Evolutionary conservation across 1,140 invertebrate genomes (phyloP).

Genomic region (Tetramorium alpestre): DNA sequence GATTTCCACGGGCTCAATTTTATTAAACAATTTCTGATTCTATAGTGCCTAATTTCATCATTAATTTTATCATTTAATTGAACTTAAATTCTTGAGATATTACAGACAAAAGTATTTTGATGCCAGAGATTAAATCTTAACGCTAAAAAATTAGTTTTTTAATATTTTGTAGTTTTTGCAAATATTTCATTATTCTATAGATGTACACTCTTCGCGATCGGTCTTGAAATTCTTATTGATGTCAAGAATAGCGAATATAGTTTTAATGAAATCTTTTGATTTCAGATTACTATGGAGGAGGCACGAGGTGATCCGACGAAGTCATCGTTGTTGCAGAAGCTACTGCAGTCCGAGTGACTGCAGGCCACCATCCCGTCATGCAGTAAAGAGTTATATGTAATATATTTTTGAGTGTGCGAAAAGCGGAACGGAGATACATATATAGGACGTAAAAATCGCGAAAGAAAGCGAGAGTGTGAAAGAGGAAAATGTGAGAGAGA

Average conservation of each 20-base stretch:
- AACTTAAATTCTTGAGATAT: neutral
- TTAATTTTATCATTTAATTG: neutral
- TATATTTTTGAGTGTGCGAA: slow-evolving; percentile 78
- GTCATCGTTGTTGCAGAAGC: slow-evolving; percentile 91
- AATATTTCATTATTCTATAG: neutral
- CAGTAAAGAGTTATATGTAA: slow-evolving; percentile 82
- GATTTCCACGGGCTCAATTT: neutral
- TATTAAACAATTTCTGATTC: neutral
- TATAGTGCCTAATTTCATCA: neutral
- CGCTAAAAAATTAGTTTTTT: neutral
- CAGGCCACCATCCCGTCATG: slow-evolving; percentile 77
- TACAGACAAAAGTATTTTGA: neutral
- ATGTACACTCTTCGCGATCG: slow-evolving; percentile 20
- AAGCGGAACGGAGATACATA: slow-evolving; percentile 67
- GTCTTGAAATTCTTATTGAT: neutral
- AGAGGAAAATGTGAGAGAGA: slow-evolving; percentile 41
- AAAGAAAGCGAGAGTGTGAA: neutral
- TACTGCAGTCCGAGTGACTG: slow-evolving; percentile 90
- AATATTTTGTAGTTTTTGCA: neutral
- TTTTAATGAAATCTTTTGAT: slow-evolving; percentile 26
- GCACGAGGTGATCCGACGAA: slow-evolving; percentile 90
- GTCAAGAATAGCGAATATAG: neutral
- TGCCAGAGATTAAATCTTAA: neutral
- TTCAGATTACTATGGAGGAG: slow-evolving; percentile 92
- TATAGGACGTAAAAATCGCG: slow-evolving; percentile 36